A percentile compares a stretch with the other conserved stretches of the same genome.
These are phyloP conservation scores for Rousettus leschenaultii DNA, from an alignment of 2,113 vertebrate genomes.

Conservation along the genomic window DNA sequence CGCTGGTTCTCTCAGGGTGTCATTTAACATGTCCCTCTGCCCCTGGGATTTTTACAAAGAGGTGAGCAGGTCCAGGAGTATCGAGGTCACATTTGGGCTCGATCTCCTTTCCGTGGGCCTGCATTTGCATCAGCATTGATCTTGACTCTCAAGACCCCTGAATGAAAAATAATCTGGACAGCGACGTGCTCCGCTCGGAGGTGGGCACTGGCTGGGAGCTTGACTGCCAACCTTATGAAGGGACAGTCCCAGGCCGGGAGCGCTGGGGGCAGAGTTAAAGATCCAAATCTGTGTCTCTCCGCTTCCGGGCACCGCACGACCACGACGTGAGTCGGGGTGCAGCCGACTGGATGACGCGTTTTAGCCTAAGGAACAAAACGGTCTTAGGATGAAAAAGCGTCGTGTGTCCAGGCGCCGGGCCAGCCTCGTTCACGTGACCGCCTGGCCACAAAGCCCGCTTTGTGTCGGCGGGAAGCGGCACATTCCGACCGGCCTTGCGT, in stretches of 20 bases:
- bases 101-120: background rate
- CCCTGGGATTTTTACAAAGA: background rate
- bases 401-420: background rate
- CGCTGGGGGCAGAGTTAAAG: background rate
- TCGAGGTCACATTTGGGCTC: background rate
- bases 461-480: background rate
- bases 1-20: background rate
- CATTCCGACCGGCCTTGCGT: fast-evolving
- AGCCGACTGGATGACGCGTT: fast-evolving
- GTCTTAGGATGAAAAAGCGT: background rate
- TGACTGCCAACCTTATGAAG: background rate
- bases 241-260: no score
- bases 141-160: background rate
- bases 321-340: background rate
- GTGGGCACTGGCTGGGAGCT: background rate
- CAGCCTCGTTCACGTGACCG: background rate
- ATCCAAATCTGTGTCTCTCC: background rate
- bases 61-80: background rate
- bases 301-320: background rate
- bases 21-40: background rate
- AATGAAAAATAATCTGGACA: background rate
- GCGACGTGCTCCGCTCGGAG: no score
- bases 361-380: background rate
- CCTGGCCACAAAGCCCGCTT: background rate
- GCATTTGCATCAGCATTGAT: background rate